A percentile compares a stretch with the other conserved stretches of the same genome.
Conservation (phyloP, 2,888 invertebrate genomes). For the Drosophila dives region DNA sequence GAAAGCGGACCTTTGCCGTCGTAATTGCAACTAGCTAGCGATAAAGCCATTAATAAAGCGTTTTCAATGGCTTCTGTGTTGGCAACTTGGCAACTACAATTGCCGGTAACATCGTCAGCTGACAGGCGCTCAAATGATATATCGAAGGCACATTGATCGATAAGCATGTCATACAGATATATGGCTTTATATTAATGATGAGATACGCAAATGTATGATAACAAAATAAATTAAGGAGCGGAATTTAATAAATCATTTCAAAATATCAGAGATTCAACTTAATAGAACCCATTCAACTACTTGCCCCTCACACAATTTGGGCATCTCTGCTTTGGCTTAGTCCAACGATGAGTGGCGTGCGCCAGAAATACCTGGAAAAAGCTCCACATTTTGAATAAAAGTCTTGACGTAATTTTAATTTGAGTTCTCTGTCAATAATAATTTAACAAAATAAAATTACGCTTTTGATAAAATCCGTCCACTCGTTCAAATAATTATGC, state of each 20-base stretch:
- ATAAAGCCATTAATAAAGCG: slow-evolving; percentile 70
- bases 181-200: background rate
- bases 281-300: background rate
- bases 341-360: background rate
- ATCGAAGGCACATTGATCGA: slow-evolving; percentile 14
- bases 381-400: background rate
- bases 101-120: slow-evolving; percentile 34
- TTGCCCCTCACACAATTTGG: background rate
- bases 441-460: slow-evolving; percentile 55
- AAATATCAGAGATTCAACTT: background rate
- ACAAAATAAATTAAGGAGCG: background rate
- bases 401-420: background rate
- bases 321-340: background rate
- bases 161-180: slow-evolving; percentile 5
- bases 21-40: slow-evolving; percentile 3
- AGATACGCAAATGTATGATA: background rate
- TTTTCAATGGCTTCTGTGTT: slow-evolving; percentile 57
- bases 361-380: background rate
- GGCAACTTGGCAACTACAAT: slow-evolving; percentile 24
- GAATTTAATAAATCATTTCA: background rate
- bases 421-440: slow-evolving; percentile 11
- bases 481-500: slow-evolving; percentile 37
- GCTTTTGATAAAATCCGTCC: slow-evolving; percentile 26
- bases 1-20: slow-evolving; percentile 23
- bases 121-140: slow-evolving; percentile 34